phyloP scores from a whole-genome alignment of 1,140 invertebrate species.

The Bombus superbus region DNA sequence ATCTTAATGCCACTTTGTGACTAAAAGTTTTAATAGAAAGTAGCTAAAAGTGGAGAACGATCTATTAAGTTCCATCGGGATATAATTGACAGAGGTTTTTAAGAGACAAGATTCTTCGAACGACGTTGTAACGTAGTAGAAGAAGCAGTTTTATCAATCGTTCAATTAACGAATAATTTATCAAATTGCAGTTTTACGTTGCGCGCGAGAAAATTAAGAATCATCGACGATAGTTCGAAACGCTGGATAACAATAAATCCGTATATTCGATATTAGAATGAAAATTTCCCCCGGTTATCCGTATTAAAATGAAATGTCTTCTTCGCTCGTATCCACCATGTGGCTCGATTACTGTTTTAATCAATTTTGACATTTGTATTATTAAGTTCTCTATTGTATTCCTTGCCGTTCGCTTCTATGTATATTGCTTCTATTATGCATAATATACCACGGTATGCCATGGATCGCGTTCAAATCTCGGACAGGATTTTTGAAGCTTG shows the following conservation, averaged over 20 bases:
- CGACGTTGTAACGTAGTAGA: background rate
- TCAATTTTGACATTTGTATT: too few relatives aligned
- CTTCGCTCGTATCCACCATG: rapidly evolving
- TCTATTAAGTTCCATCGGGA: too few relatives aligned
- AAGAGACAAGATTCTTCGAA: background rate
- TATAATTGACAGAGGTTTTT: background rate
- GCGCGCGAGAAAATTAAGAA: background rate
- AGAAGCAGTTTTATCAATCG: rapidly evolving
- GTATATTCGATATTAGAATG: background rate
- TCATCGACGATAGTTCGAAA: background rate
- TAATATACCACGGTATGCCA: too few relatives aligned
- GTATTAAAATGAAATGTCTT: background rate
- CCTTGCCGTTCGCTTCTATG: too few relatives aligned
- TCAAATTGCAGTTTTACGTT: background rate
- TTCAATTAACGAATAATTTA: background rate
- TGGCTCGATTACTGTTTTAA: rapidly evolving
- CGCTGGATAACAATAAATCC: too few relatives aligned
- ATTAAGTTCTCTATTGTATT: too few relatives aligned
- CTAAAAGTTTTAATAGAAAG: too few relatives aligned
- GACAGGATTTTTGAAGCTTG: background rate
- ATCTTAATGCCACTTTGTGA: too few relatives aligned
- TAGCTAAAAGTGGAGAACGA: too few relatives aligned
- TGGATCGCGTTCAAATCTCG: background rate
- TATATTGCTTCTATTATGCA: too few relatives aligned
- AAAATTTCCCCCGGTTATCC: background rate